Evolutionary conservation across 2,888 invertebrate genomes (phyloP).

Genomic region (Acleris laterana): DNA sequence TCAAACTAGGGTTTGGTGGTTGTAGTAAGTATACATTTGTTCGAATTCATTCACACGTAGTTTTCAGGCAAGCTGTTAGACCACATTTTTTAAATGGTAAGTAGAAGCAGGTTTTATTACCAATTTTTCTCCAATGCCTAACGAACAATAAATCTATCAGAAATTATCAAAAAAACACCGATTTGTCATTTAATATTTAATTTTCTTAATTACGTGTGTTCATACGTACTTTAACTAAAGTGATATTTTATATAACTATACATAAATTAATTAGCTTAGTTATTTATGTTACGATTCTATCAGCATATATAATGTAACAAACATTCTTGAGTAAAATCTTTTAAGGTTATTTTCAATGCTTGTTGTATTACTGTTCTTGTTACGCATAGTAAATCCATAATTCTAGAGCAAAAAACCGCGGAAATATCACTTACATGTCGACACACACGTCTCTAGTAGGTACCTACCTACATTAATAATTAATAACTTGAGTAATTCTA

Average conservation of each 20-base stretch:
- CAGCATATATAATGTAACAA: background rate
- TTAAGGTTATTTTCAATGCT: constrained; percentile 12
- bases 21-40: too few species aligned
- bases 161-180: too few species aligned
- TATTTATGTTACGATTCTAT: too few species aligned
- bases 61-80: too few species aligned
- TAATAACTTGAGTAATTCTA: constrained; percentile 24
- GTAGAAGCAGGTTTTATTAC: too few species aligned
- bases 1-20: too few species aligned
- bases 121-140: too few species aligned
- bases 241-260: background rate
- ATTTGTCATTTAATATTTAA: too few species aligned
- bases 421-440: constrained; percentile 23
- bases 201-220: too few species aligned
- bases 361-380: constrained; percentile 10
- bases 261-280: background rate
- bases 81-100: too few species aligned
- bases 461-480: constrained; percentile 16
- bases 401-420: constrained; percentile 23
- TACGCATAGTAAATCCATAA: constrained; percentile 21
- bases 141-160: too few species aligned
- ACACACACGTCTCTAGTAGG: constrained; percentile 12
- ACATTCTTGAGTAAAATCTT: constrained; percentile 9
- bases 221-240: background rate
- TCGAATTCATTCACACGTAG: too few species aligned